These are phyloP conservation scores for Chelidonichthys spinosus DNA, from an alignment of 2,797 vertebrate genomes.

Conservation along the genomic window DNA sequence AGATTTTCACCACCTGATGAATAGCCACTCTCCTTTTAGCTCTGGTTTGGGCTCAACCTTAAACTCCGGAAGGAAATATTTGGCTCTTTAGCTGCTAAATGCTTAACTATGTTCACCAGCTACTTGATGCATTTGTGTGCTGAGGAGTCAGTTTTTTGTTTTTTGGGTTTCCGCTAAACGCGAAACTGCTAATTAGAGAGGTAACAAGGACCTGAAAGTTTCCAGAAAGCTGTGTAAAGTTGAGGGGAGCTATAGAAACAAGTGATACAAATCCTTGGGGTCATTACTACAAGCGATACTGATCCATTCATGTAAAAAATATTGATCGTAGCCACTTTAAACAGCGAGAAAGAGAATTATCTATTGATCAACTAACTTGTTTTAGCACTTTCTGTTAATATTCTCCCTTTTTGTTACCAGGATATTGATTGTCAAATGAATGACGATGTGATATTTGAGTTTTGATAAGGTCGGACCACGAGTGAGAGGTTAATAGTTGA, in stretches of 20 bases:
- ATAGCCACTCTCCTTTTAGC: not conserved
- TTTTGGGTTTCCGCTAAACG: not conserved
- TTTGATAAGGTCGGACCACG: constrained; percentile 4
- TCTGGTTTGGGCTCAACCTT: not conserved
- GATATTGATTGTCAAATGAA: not conserved
- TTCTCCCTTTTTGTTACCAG: not conserved
- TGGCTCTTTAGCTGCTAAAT: not conserved
- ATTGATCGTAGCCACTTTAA: not conserved
- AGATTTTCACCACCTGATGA: not conserved
- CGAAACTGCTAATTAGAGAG: not conserved
- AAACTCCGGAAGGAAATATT: not conserved
- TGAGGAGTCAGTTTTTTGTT: not conserved
- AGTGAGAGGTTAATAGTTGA: constrained; percentile 35
- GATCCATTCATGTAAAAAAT: not conserved
- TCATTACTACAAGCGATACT: not conserved
- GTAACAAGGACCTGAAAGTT: not conserved
- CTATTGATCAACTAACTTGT: not conserved
- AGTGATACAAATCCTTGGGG: not conserved
- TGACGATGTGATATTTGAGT: not conserved
- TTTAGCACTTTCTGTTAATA: not conserved
- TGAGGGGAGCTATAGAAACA: not conserved
- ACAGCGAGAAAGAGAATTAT: not conserved
- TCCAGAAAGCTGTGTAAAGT: not conserved
- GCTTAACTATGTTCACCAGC: not conserved
- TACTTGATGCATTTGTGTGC: not conserved